Evolutionary conservation across 2,113 vertebrate species (phyloP).

Genomic region (Paratilapia polleni): DNA sequence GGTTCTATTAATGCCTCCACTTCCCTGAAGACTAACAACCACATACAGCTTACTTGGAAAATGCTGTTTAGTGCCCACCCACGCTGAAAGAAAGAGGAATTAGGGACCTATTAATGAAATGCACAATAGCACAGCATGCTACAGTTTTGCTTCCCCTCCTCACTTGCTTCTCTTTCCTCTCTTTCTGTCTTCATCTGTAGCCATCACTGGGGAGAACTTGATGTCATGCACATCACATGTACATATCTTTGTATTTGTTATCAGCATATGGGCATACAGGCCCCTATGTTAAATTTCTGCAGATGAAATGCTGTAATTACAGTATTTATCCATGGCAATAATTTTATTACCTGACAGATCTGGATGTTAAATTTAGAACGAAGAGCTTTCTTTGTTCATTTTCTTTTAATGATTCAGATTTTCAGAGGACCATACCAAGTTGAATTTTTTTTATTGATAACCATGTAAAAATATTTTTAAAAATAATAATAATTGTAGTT

Average conservation of each 20-base stretch:
- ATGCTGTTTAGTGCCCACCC: conserved; percentile 67
- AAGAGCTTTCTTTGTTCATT: neutral
- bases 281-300: neutral
- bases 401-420: neutral
- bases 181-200: neutral
- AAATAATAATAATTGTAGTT: neutral
- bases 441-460: too few species aligned
- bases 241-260: neutral
- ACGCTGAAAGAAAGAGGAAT: conserved; percentile 66
- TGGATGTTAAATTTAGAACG: neutral
- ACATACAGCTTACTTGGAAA: conserved; percentile 68
- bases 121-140: conserved; percentile 57
- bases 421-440: neutral
- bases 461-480: too few species aligned
- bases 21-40: conserved; percentile 74
- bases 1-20: conserved; percentile 65
- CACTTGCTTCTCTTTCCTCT: conserved; percentile 27
- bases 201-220: neutral
- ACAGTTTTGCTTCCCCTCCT: conserved; percentile 34
- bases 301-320: neutral
- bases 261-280: neutral
- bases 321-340: neutral
- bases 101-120: conserved; percentile 63
- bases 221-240: neutral
- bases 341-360: neutral